Percentiles rank a stretch among this genome's conserved stretches.
These are phyloP conservation scores for Pseudococcus viburni DNA, from an alignment of 2,888 invertebrate species.

Conservation along the genomic window DNA sequence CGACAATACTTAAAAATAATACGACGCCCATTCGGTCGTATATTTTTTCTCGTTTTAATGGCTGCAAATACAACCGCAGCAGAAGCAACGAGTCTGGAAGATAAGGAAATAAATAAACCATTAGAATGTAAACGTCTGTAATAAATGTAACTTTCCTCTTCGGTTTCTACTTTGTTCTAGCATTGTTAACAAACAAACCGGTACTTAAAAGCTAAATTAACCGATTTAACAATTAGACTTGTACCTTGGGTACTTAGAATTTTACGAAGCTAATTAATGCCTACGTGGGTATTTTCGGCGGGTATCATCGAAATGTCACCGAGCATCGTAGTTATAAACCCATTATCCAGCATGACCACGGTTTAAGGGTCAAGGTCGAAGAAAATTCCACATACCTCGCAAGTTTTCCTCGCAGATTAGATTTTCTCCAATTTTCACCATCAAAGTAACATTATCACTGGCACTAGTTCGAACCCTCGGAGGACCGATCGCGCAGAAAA, in stretches of 20 bases:
- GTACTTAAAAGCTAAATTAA: conserved; percentile 45
- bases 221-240: conserved; percentile 30
- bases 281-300: not conserved
- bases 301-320: not conserved
- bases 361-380: conserved; percentile 14
- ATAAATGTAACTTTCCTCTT: conserved; percentile 49
- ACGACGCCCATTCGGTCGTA: not conserved
- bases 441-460: not conserved
- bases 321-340: not conserved
- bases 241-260: not conserved
- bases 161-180: conserved; percentile 47
- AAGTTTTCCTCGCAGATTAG: no score
- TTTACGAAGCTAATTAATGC: not conserved
- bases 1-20: conserved; percentile 24
- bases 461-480: not conserved
- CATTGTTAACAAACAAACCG: conserved; percentile 52
- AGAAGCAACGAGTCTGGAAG: conserved; percentile 25
- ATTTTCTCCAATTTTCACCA: not conserved
- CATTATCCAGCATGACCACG: no score
- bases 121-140: conserved; percentile 46
- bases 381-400: not conserved
- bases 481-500: not conserved
- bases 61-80: conserved; percentile 9
- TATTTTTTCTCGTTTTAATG: conserved; percentile 26
- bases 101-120: conserved; percentile 54